Base-by-base conservation (phyloP, 2,113 vertebrate species). In the Zootoca vivipara region DNA sequence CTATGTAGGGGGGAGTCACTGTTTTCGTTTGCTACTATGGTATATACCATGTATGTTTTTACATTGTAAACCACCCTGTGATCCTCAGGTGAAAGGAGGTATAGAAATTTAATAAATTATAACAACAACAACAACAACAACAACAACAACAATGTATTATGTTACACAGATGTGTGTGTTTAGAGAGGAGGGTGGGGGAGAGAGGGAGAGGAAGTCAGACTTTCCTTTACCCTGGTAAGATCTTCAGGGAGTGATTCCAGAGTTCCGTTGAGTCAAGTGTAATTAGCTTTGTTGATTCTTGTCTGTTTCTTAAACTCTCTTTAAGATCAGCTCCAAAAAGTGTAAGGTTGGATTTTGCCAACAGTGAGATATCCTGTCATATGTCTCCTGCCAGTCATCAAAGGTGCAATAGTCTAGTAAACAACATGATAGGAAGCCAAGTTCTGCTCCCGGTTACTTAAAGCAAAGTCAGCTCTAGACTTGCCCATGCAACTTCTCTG, bases 251-350 rank as follows among this genome's bases (percentile, higher is more conserved):
- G 12, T 65, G 28, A 75, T 46, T 70, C 70, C 79, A 87, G 46
- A 40, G 9, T 22, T 46, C 40, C 69, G 6, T 79, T 75, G 82
- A n/a, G 35, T 77, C 26, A 75, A 65, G 38, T 65, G 72, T 46
- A 75, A 87, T 87, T 87, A 87, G 58, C 30, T 56, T 65, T 82
- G 72, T 87, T 82, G 38, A 82, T 64, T 75, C 52, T 65, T 82
- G 80, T 62, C 70, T 87, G 86, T 20, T 74, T 82, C 28, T 69
- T 65, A 64, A 75, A 65, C 22, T 82, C 13, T 40, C 67, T 87
- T 64, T 46, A 46, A 82, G 12, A 24, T 82, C 42, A 33, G 4
- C 40, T 88, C 33, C 38, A 73, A 35, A 78, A 65, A 82, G 22
- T 33, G 28, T 52, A 52, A 35, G 22, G 18, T 13, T 35, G 15